Evolutionary conservation across 2,113 vertebrate genomes (phyloP).

Genomic region (Nicator chloris): DNA sequence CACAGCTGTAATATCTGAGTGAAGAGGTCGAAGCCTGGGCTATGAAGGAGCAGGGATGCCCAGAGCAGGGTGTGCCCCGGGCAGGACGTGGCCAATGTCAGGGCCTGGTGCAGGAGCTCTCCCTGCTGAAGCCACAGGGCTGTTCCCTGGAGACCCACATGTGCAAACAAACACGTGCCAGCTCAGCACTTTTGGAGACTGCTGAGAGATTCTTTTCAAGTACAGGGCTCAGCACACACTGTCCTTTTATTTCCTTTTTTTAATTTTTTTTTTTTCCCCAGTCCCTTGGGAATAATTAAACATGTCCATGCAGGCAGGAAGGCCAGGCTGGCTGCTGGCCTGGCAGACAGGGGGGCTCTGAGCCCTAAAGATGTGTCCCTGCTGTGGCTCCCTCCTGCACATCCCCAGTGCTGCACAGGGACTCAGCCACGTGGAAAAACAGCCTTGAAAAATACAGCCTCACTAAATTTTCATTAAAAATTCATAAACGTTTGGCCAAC

Average conservation of each 20-base stretch:
- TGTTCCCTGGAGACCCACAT: neutral
- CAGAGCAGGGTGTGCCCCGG: neutral
- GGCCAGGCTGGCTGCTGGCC: neutral
- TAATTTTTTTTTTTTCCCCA: neutral
- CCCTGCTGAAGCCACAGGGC: neutral
- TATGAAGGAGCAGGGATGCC: neutral
- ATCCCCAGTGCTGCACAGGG: neutral
- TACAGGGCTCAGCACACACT: neutral
- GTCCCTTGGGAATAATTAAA: neutral
- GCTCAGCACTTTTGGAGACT: neutral
- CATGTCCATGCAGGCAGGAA: neutral
- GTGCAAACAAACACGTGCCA: neutral
- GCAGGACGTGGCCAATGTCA: neutral
- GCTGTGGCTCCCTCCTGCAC: neutral
- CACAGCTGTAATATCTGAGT: accelerated
- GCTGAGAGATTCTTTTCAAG: neutral
- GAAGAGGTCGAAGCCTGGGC: accelerated
- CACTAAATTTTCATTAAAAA: neutral
- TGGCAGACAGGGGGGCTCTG: neutral
- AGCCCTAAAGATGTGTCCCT: neutral
- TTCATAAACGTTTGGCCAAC: accelerated
- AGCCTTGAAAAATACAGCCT: neutral
- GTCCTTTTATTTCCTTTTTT: neutral
- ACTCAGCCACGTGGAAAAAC: neutral
- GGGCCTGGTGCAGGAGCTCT: accelerated